Evolutionary conservation across 2,113 vertebrate genomes (phyloP).

Genomic region (Rhinoptilus africanus): DNA sequence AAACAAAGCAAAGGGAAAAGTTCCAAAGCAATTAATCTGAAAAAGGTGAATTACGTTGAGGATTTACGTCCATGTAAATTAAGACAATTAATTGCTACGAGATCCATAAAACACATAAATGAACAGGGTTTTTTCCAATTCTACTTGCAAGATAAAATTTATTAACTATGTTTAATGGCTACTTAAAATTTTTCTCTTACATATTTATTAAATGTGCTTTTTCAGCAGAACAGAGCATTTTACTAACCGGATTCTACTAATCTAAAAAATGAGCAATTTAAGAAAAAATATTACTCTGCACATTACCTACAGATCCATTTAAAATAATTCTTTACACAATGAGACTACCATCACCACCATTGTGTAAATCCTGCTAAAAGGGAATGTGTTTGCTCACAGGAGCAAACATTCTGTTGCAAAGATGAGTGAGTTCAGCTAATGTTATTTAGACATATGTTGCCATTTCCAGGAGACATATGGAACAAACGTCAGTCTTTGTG

Average conservation of each 20-base stretch:
- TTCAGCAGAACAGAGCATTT: conserved; percentile 1
- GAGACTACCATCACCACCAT: neutral
- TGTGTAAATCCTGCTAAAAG: neutral
- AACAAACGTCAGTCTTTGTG: neutral
- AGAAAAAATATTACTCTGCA: neutral
- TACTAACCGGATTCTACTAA: neutral
- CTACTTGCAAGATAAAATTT: conserved; percentile 52
- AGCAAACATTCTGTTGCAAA: neutral
- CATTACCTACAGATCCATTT: neutral
- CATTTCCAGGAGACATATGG: neutral
- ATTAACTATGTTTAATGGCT: conserved; percentile 61
- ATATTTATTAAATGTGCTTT: conserved; percentile 55
- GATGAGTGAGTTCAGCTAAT: neutral
- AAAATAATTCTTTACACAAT: neutral
- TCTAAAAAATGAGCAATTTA: neutral
- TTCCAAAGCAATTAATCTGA: neutral
- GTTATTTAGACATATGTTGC: neutral
- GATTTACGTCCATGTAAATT: conserved; percentile 38
- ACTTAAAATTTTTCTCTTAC: conserved; percentile 41
- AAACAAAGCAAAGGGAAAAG: conserved; percentile 25
- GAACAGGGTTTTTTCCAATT: conserved; percentile 40
- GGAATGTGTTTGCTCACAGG: neutral
- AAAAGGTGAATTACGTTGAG: conserved; percentile 9
- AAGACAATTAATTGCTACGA: conserved; percentile 70
- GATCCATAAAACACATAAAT: conserved; percentile 56